Evolutionary conservation across 2,113 vertebrate genomes (phyloP), one percentile per base, ranked within the genome.

Genomic region (Irena cyanogastra): DNA sequence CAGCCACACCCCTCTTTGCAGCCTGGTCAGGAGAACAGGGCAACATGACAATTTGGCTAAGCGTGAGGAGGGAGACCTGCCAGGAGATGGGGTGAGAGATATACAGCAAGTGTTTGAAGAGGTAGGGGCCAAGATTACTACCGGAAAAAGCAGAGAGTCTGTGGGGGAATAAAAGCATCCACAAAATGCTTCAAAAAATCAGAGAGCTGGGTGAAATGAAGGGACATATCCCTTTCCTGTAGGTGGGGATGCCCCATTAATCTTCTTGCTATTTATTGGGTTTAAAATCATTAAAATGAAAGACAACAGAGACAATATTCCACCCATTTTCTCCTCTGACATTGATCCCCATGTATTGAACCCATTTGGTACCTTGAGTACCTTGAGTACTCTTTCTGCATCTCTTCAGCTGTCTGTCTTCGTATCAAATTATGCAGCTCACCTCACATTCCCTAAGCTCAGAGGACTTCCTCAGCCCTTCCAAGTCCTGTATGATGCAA

Each of bases 401-500:
- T 63, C 27, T 77, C 23, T 42, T 83, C 63, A 85, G 27, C 31
- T 49, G 5, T 69, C 28, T 76, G 37, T 60, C 63, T 85, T 39
- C 19, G 21, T 66, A 54, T 44, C 69, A 66, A 86, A 56, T 39
- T 44, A 23, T 30, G 75, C 56, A 80, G 47, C 30, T 85, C 44
- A 33, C 47, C 92, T 89, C 70, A 66, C 64, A 68, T 94, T 94
- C 71, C 44, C 76, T 90, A 83, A 92, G 26, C 64, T 91, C 27
- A n/a, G 92, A 96, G 93, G 83, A 94, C 87, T 93, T 97, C 93
- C 79, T 90, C 0, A 0, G 60, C 41, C 18, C 26, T 92, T 94
- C 85, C 79, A 93, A 93, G 71, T 81, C 35, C 64, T 83, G 63
- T 52, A 22, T 93, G 94, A 95, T 94, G 85, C 90, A 95, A 94